Base-by-base conservation (phyloP, 1,140 invertebrate genomes). In the Geopemphigus sp. region DNA sequence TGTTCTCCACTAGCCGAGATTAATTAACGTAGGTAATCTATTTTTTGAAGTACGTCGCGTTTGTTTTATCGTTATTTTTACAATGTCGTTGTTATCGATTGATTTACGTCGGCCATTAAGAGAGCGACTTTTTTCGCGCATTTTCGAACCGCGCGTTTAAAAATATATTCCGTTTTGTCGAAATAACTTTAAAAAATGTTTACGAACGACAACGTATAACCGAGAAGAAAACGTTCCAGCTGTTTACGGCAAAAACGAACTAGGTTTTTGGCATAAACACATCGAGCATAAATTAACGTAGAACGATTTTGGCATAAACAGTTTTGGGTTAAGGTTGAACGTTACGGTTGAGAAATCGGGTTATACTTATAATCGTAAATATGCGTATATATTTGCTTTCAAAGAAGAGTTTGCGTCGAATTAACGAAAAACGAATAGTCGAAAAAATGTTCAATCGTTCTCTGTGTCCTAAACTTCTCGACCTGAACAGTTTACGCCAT, bases 291-390 rank as follows among this genome's bases (percentile, higher is more conserved):
- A 72, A 72, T 54, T 72, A 10, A 72, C 24, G 24, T 12, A 29
- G 26, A 72, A 72, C 24, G 17, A 54, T 72, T 54, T 72, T 72
- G 68, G 68, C 68, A 54, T 53, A 72, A 54, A 72, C 11, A 54
- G 24, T 72, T 72, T 54, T 72, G 24, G 50, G 50, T 72, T 72
- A 54, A 72, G 68, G 68, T 72, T 72, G 24, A 72, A 70, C 50
- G 24, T 70, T 70, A 15, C 53, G 66, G 66, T 70, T 53, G 8
- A 70, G 24, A 68, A 68, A 68, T 50, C 22, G 6, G 19, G 68
- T 32, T 72, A 12, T 54, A 72, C 50, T 54, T 54, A 47, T 68
- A 26, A 50, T 50, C 29, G 10, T 24, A 17, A 39, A 39, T 39
- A 39, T 39, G 8, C 11, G 12, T 50, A 50, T 6, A 50, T 50